Percentiles rank a stretch among this genome's conserved stretches.
phyloP scores from a whole-genome alignment of 1,140 invertebrate species.

The Brachionus rotundiformis region DNA sequence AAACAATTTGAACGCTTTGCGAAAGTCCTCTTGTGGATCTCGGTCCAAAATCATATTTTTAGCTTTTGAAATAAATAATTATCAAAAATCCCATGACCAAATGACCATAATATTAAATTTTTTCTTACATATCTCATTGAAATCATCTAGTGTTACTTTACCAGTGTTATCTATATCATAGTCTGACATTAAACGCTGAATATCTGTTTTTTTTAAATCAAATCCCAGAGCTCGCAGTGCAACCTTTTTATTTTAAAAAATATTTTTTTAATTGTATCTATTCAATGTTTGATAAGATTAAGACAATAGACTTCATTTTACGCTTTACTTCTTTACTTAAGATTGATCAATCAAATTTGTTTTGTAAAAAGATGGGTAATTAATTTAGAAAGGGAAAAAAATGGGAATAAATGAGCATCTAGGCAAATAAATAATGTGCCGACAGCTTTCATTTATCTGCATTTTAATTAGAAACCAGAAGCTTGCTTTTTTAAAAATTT shows the following conservation, averaged over 20 bases:
- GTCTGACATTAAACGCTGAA: constrained; percentile 61
- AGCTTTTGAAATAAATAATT: constrained; percentile 55
- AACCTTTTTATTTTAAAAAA: constrained; percentile 54
- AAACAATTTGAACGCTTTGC: constrained; percentile 65
- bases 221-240: constrained; percentile 64
- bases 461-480: background rate
- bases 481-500: background rate
- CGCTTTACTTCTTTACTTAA: no score
- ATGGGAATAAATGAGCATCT: background rate
- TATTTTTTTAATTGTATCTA: no score
- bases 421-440: background rate
- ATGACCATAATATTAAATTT: background rate
- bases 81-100: background rate
- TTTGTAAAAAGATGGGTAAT: no score
- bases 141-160: constrained; percentile 64
- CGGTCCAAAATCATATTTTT: constrained; percentile 64
- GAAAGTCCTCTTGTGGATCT: constrained; percentile 63
- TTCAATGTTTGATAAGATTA: no score
- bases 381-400: background rate
- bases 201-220: constrained; percentile 65
- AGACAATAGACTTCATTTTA: no score
- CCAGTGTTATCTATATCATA: constrained; percentile 62
- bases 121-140: constrained; percentile 65
- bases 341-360: background rate
- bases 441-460: background rate